A percentile compares a stretch with the other conserved stretches of the same genome.
phyloP scores from a whole-genome alignment of 2,797 vertebrate species.

The Zenarchopterus dispar region DNA sequence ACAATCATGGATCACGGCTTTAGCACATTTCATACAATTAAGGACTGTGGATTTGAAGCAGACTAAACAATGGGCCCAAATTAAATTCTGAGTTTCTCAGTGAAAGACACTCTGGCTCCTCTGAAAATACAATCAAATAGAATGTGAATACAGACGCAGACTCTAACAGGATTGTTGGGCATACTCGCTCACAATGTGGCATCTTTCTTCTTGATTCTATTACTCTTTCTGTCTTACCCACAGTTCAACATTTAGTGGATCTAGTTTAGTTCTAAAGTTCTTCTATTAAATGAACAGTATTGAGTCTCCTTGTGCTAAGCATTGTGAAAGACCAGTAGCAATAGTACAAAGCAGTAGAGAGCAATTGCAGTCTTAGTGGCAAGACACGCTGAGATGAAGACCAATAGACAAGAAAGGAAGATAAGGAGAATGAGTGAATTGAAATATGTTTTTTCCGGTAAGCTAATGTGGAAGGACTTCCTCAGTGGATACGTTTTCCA shows the following conservation, averaged over 20 bases:
- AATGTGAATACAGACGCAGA: constrained; percentile 64
- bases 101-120: constrained; percentile 71
- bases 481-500: constrained; percentile 79
- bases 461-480: constrained; percentile 77
- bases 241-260: constrained; percentile 47
- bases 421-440: constrained; percentile 65
- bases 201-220: constrained; percentile 73
- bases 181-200: constrained; percentile 69
- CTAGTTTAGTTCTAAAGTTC: constrained; percentile 57
- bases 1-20: constrained; percentile 75
- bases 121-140: constrained; percentile 74
- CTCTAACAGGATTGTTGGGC: constrained; percentile 82
- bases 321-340: constrained; percentile 68
- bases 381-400: constrained; percentile 36
- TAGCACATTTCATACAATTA: constrained; percentile 77
- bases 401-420: constrained; percentile 45
- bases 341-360: constrained; percentile 65
- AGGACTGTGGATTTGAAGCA: constrained; percentile 79
- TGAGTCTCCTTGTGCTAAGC: constrained; percentile 69
- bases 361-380: constrained; percentile 73
- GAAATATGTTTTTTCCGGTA: constrained; percentile 80
- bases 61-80: constrained; percentile 82
- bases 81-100: constrained; percentile 82
- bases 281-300: constrained; percentile 50
- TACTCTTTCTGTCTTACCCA: constrained; percentile 45